Conservation (phyloP, 2,888 invertebrate genomes). For the Frankliniella fusca region DNA sequence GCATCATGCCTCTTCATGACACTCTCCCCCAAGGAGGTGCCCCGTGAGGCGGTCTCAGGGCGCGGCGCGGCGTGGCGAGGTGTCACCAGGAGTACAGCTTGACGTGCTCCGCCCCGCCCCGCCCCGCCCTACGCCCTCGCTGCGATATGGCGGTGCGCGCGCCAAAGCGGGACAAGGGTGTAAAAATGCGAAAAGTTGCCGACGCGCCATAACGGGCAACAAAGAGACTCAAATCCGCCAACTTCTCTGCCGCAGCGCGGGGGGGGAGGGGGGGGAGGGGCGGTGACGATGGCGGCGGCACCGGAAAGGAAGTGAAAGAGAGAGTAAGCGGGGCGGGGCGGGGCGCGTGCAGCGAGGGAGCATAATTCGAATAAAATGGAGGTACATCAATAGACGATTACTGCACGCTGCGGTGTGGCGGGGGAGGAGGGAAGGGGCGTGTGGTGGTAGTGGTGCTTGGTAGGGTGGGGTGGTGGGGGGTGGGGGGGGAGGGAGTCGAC, state of each 20-base stretch:
- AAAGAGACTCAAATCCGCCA: neutral
- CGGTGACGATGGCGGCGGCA: neutral
- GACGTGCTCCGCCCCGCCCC: neutral
- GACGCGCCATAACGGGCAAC: neutral
- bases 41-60: neutral
- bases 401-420: neutral
- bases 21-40: neutral
- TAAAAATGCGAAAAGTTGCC: constrained; percentile 8
- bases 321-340: neutral
- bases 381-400: constrained; percentile 25
- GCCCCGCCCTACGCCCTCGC: neutral
- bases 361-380: constrained; percentile 25
- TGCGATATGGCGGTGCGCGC: too few species aligned
- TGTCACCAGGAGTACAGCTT: neutral
- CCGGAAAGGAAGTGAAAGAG: too few species aligned
- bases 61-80: too few species aligned
- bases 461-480: neutral
- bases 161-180: neutral
- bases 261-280: too few species aligned
- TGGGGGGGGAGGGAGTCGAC: neutral
- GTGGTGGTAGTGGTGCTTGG: too few species aligned
- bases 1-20: too few species aligned
- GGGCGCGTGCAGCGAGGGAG: neutral
- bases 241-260: neutral
- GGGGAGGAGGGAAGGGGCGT: neutral